Evolutionary conservation across 1,140 invertebrate species (phyloP).

Genomic region (Lasioglossum baleicum): DNA sequence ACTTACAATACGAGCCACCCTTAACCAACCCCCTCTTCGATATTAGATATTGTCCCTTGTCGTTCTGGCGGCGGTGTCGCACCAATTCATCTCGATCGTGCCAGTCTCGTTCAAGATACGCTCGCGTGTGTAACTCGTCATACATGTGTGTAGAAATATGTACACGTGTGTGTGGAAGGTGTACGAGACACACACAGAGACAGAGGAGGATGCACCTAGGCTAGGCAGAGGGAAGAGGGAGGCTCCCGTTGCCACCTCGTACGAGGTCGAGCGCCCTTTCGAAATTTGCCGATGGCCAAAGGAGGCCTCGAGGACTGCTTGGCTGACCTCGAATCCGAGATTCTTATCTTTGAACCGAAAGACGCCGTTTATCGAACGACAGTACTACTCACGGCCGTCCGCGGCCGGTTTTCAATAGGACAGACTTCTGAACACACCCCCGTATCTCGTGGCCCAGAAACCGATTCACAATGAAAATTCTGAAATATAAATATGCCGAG

Average conservation of each 20-base stretch:
- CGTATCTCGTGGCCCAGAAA: slow-evolving; percentile 40
- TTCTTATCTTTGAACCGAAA: slow-evolving; percentile 65
- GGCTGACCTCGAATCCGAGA: slow-evolving; percentile 63
- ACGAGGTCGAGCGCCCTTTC: slow-evolving; percentile 66
- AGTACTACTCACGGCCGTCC: slow-evolving; percentile 52
- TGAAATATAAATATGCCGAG: slow-evolving; percentile 48
- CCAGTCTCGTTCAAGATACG: slow-evolving; percentile 30
- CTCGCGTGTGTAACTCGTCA: too few species aligned
- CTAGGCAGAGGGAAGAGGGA: neutral
- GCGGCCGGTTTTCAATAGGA: slow-evolving; percentile 44
- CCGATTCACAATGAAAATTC: slow-evolving; percentile 53
- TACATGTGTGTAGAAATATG: neutral
- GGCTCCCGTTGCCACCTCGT: slow-evolving; percentile 31
- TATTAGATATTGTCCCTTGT: slow-evolving; percentile 62
- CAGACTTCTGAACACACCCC: neutral
- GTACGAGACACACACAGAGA: neutral
- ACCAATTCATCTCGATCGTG: slow-evolving; percentile 47
- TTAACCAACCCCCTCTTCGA: neutral
- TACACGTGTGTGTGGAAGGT: neutral
- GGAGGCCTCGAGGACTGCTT: slow-evolving; percentile 58
- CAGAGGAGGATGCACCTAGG: neutral
- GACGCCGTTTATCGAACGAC: slow-evolving; percentile 60
- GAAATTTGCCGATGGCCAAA: slow-evolving; percentile 71
- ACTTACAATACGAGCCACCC: slow-evolving; percentile 56
- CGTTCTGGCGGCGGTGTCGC: slow-evolving; percentile 24